phyloP scores from a whole-genome alignment of 2,797 vertebrate genomes.

The Mustela erminea region DNA sequence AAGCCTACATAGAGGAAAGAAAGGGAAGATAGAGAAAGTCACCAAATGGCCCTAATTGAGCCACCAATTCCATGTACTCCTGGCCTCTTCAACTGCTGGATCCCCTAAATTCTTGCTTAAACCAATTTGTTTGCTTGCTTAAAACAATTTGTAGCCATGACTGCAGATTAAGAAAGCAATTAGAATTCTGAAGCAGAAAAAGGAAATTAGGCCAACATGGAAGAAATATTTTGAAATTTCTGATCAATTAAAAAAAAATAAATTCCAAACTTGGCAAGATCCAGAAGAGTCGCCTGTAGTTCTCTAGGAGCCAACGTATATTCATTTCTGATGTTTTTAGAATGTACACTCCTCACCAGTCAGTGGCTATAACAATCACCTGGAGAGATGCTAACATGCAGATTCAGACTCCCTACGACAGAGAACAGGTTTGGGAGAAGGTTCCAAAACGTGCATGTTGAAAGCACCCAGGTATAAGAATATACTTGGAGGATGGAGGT shows the following conservation, averaged over 20 bases:
- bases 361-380: neutral
- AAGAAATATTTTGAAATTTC: conserved; percentile 26
- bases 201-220: neutral
- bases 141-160: neutral
- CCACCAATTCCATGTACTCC: neutral
- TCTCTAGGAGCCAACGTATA: neutral
- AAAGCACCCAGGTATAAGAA: neutral
- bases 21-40: neutral
- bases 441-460: neutral
- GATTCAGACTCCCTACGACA: neutral
- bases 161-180: neutral
- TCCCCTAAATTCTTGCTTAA: neutral
- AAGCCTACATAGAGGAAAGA: neutral
- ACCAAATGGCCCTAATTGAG: neutral
- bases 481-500: neutral
- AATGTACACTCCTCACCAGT: neutral
- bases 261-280: neutral
- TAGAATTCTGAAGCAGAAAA: neutral
- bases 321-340: neutral
- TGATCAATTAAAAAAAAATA: neutral
- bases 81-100: neutral
- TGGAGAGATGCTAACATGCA: neutral
- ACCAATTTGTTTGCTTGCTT: neutral
- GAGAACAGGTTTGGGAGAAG: neutral
- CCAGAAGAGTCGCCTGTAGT: neutral